Evolutionary conservation across 2,888 invertebrate genomes (phyloP), one percentile per base, ranked within the genome.

Genomic region (Drosophila niveifrons): DNA sequence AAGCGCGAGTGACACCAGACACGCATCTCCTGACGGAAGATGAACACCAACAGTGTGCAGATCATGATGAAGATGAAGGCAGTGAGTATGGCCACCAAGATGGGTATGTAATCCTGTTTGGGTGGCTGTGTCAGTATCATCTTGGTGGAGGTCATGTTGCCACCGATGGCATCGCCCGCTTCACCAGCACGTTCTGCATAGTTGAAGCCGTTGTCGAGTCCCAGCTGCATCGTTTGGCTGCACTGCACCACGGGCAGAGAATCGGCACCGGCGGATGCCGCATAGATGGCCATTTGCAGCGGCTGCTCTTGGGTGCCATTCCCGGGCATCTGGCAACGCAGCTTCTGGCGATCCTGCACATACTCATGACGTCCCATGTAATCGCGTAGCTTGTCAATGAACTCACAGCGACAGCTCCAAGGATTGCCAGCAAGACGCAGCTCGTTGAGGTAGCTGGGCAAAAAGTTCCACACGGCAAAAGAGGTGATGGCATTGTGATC

Each of bases 381-480:
- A 84, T 94, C 94, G 88, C 96, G 95, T 90, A 96, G 96, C 91
- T 95, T 95, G 87, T 95, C 95, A 82, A 97, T 93, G 92, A 96
- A 97, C 80, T 95, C 94, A 93, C 98, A 98, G 90, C 96, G 96
- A 93, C 98, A 98, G 91, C 95, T 95, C 97, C 97, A 97, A 23
- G 96, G 96, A 93, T 97, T 97, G 85, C 94, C 93, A 65, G 95
- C 94, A 88, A 98, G 94, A 89, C 96, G 96, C 88, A 96, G 94
- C 85, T 94, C 94, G 74, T 94, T 94, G 70, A 94, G 93, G 90
- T 94, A 94, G 48, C 95, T 94, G 91, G 95, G 94, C 90, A 95
- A 93, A 55, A 92, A 91, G 91, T 94, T 94, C 97, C 97, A 97
- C 81, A 97, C 96, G 76, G 96, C 95, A 90, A 97, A 97, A 62